phyloP scores from a whole-genome alignment of 2,113 vertebrate species.

The Hydrochoerus hydrochaeris region DNA sequence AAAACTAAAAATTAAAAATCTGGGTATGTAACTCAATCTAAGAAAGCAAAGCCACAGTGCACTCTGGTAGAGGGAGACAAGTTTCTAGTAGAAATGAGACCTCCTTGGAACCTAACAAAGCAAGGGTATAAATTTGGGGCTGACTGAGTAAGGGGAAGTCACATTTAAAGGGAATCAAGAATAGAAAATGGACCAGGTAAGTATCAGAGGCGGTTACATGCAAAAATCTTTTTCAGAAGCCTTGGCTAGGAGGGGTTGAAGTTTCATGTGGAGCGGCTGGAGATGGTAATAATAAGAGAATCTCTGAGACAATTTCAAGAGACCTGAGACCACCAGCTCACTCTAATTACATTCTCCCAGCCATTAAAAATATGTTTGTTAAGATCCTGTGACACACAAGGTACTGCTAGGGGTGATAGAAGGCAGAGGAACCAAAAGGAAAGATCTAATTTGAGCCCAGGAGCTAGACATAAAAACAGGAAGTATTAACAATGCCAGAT shows the following conservation, averaged over 20 bases:
- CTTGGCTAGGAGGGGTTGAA: not conserved
- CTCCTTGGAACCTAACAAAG: not conserved
- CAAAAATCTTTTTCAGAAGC: not conserved
- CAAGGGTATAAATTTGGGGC: not conserved
- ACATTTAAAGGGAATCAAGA: not conserved
- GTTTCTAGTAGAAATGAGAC: not conserved
- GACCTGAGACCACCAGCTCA: not conserved
- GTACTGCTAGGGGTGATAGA: not conserved
- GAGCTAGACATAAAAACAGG: conserved; percentile 70
- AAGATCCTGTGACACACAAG: not conserved
- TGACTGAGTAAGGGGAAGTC: not conserved
- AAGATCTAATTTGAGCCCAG: conserved; percentile 62
- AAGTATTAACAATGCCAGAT: conserved; percentile 62
- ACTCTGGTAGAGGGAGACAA: not conserved
- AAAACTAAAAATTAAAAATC: not conserved
- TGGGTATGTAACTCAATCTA: not conserved
- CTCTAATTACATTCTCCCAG: not conserved
- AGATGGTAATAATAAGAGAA: not conserved
- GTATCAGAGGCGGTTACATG: not conserved
- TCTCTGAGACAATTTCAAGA: not conserved
- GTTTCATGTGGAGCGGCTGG: not conserved
- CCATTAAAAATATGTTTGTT: not conserved
- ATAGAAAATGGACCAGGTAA: not conserved
- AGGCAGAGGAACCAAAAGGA: conserved; percentile 5
- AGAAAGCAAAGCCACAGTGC: not conserved